These are phyloP conservation scores for Fulmarus glacialis DNA, from an alignment of 2,113 vertebrate species.

Conservation along the genomic window DNA sequence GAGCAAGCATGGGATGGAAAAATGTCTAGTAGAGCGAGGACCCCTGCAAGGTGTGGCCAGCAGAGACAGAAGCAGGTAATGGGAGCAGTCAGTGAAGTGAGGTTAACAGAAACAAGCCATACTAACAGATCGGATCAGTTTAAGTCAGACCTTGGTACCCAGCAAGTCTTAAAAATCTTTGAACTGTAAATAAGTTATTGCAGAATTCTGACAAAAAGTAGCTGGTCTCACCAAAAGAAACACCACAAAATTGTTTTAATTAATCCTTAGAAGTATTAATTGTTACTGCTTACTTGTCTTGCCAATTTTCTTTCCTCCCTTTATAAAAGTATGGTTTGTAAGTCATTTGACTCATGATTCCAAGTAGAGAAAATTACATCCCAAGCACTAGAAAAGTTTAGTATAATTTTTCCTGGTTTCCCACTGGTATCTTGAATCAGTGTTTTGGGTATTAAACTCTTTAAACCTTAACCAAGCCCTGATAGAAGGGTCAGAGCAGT, in stretches of 20 bases:
- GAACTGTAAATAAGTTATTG: background rate
- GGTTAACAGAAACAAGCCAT: background rate
- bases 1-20: background rate
- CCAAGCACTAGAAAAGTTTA: background rate
- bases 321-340: background rate
- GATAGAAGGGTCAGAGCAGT: background rate
- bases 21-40: accelerated
- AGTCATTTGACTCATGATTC: background rate
- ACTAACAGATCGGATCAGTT: background rate
- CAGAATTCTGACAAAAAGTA: background rate
- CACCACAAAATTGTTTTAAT: background rate
- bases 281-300: background rate
- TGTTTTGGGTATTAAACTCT: background rate
- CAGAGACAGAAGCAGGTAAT: background rate
- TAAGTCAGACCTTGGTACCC: background rate
- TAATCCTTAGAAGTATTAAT: background rate
- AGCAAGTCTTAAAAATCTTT: background rate
- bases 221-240: background rate
- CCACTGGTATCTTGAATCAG: background rate
- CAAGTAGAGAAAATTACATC: background rate
- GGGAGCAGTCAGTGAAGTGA: background rate
- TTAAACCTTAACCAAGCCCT: background rate
- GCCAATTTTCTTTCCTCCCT: background rate
- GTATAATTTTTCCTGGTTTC: background rate
- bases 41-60: background rate